Conservation (phyloP, 2,797 vertebrate species). For the Scolopax bukidnonensis region DNA sequence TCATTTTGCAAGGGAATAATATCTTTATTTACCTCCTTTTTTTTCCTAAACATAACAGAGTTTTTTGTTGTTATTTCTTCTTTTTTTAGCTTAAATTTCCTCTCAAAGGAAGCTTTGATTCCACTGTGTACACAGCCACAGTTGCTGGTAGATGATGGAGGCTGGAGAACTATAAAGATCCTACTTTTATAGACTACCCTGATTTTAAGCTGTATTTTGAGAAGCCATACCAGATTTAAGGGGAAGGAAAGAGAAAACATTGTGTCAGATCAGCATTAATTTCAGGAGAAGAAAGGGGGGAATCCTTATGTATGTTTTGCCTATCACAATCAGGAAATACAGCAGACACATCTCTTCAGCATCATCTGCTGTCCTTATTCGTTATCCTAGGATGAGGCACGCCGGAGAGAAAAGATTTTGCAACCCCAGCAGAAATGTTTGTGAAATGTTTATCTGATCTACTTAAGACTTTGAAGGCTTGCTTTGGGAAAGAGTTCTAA, state of each 20-base stretch:
- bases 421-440: conserved; percentile 67
- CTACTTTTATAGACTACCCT: not conserved
- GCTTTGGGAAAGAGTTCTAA: conserved; percentile 69
- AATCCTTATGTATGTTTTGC: conserved; percentile 29
- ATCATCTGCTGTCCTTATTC: conserved; percentile 70
- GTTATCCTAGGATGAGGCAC: not conserved
- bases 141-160: not conserved
- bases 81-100: not conserved
- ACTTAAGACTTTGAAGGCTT: conserved; percentile 50
- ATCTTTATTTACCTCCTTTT: not conserved
- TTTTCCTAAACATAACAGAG: not conserved
- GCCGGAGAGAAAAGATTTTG: conserved; percentile 60
- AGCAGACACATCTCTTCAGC: conserved; percentile 69
- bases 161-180: not conserved
- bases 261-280: conserved; percentile 11
- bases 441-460: conserved; percentile 73
- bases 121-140: not conserved
- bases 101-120: not conserved
- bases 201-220: not conserved
- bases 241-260: not conserved
- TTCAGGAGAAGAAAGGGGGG: not conserved
- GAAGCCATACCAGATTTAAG: not conserved
- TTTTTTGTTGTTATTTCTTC: not conserved
- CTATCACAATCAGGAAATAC: conserved; percentile 63
- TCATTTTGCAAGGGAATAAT: conserved; percentile 45